Base-by-base conservation (phyloP, 2,888 invertebrate species). In the Agriotes lineatus region DNA sequence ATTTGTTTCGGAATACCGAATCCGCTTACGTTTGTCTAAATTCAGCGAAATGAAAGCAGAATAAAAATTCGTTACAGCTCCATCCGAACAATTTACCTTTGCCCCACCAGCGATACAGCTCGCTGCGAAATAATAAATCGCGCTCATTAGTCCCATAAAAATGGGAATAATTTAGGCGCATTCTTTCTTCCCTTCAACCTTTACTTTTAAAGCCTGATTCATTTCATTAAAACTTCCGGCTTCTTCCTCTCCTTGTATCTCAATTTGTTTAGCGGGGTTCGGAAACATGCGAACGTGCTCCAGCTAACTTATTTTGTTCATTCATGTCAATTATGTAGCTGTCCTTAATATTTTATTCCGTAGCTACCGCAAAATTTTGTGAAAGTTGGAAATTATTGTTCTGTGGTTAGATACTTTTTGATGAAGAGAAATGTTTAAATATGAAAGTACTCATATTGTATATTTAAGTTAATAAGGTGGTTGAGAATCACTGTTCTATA, bases 61-160 rank as follows among this genome's bases (percentile, higher is more conserved):
- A 14, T 10, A 20, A 9, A 44, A 44, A 44, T 44, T 44, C 44
- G 44, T 44, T 44, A 44, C 10, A 4, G n/a, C 19, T 44, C 44
- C n/a, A 44, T 44, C 20, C 44, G 19, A 44, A 44, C 44, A 44
- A 44, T 44, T 44, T 44, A 44, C 44, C 44, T 44, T 44, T 37
- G 9, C 9, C 37, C 14, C 37, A 12, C 12, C 14, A 1, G 12
- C 14, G 20, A 44, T 44, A 44, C n/a, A 44, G n/a, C 44, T 44
- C 19, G 12, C 22, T 48, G n/a, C 12, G 22, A 48, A 48, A 48
- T 48, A 48, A 48, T 22, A 48, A 48, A 48, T 48, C 22, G 22
- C 22, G 22, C 48, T 48, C 48, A 48, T 48, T 48, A 48, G 48
- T 48, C 12, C 12, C 6, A 48, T 48, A 48, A 48, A 48, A 48